Conservation (phyloP, 1,140 invertebrate species). For the Euura saliciscinereae region DNA sequence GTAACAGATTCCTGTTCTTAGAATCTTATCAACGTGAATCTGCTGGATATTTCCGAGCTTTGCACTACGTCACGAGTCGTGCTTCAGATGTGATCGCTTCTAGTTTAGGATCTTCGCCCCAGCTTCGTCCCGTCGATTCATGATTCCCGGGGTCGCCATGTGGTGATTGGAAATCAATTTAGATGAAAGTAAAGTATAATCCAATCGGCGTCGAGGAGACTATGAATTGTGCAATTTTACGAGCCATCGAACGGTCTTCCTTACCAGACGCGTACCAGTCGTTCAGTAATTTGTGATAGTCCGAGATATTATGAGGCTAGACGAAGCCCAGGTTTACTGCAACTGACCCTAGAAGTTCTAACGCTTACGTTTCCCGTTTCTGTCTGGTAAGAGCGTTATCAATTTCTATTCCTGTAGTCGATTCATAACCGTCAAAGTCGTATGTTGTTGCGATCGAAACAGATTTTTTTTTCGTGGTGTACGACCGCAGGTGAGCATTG, state of each 20-base stretch:
- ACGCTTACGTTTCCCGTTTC: not conserved
- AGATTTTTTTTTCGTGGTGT: no score
- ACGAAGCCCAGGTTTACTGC: not conserved
- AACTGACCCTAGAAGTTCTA: not conserved
- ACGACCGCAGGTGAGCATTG: no score
- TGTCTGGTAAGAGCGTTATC: not conserved
- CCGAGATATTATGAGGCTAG: slow-evolving; percentile 19
- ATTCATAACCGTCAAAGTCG: no score
- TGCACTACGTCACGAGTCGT: no score
- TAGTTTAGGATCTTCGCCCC: no score
- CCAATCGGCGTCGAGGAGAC: not conserved
- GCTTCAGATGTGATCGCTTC: no score
- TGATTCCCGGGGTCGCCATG: not conserved
- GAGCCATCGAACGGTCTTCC: slow-evolving; percentile 17
- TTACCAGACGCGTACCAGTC: slow-evolving; percentile 21
- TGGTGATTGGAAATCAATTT: slow-evolving; percentile 8
- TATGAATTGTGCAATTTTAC: slow-evolving; percentile 20
- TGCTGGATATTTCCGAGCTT: not conserved
- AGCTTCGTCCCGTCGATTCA: no score
- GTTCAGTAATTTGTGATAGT: slow-evolving; percentile 26
- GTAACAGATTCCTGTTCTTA: not conserved
- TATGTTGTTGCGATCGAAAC: no score
- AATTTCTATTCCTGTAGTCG: no score
- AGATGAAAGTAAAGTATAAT: slow-evolving; percentile 4
- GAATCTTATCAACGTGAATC: not conserved